Evolutionary conservation across 2,888 invertebrate genomes (phyloP).

Genomic region (Volucella zonaria): DNA sequence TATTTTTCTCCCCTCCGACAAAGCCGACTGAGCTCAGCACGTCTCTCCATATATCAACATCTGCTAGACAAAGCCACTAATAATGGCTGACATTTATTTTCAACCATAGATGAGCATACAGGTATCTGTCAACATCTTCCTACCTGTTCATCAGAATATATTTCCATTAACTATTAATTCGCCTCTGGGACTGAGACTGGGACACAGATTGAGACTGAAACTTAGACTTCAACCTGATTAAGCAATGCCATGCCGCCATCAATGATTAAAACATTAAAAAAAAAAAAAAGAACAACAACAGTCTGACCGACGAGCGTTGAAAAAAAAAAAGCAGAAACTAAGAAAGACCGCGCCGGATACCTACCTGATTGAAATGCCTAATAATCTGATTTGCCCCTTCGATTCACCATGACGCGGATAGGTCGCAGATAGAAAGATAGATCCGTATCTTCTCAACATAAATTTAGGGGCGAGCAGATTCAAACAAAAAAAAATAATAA

Average conservation of each 20-base stretch:
- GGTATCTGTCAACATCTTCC: conserved; percentile 70
- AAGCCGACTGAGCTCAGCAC: not conserved
- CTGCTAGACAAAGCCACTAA: conserved; percentile 66
- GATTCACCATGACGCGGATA: conserved; percentile 50
- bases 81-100: conserved; percentile 70
- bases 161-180: conserved; percentile 7
- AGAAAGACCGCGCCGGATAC: not conserved
- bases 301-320: too few relatives aligned
- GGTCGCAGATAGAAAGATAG: conserved; percentile 15
- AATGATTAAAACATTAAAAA: conserved; percentile 69
- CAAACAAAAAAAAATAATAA: conserved; percentile 49
- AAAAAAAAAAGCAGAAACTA: conserved; percentile 21
- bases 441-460: conserved; percentile 54
- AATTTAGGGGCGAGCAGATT: conserved; percentile 35
- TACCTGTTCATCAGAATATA: conserved; percentile 49
- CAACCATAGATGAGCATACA: conserved; percentile 66
- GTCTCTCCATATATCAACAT: conserved; percentile 45
- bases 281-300: conserved; percentile 38
- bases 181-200: conserved; percentile 7
- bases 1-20: conserved; percentile 26
- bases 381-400: conserved; percentile 56
- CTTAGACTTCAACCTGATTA: conserved; percentile 61
- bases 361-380: conserved; percentile 59
- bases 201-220: conserved; percentile 45
- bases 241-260: conserved; percentile 60